Evolutionary conservation across 2,888 invertebrate species (phyloP).

Genomic region (Andrena trimmerana): DNA sequence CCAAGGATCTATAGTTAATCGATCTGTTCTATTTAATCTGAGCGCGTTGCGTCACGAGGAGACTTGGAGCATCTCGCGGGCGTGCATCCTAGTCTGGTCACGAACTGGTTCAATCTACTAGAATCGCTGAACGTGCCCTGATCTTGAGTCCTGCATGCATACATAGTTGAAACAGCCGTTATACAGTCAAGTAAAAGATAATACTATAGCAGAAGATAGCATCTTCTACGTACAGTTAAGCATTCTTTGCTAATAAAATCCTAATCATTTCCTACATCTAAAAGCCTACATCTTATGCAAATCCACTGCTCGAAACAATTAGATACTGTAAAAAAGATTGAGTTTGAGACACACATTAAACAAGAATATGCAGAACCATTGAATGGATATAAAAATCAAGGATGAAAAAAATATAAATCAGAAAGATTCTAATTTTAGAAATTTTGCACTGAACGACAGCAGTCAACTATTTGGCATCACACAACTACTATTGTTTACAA

Average conservation of each 20-base stretch:
- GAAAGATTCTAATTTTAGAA: too few relatives aligned
- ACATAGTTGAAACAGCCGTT: constrained; percentile 6
- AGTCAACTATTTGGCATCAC: too few relatives aligned
- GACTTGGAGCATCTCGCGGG: constrained; percentile 26
- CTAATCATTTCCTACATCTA: not conserved
- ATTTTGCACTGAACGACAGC: too few relatives aligned
- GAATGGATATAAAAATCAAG: too few relatives aligned
- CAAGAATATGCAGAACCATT: too few relatives aligned
- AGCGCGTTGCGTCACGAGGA: constrained; percentile 49
- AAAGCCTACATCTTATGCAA: too few relatives aligned
- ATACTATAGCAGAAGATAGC: not conserved
- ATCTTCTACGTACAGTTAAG: constrained; percentile 19
- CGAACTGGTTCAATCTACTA: constrained; percentile 60
- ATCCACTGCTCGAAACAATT: too few relatives aligned
- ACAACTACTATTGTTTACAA: too few relatives aligned
- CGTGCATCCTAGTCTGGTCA: constrained; percentile 52
- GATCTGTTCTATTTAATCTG: constrained; percentile 36
- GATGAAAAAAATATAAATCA: too few relatives aligned
- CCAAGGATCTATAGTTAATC: constrained; percentile 48
- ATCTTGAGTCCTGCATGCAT: not conserved
- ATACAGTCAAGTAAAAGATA: not conserved
- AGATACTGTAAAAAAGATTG: too few relatives aligned
- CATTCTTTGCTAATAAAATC: not conserved
- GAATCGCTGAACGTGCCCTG: constrained; percentile 13
- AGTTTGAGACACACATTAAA: too few relatives aligned